Evolutionary conservation across 2,113 vertebrate genomes (phyloP), one percentile per base, ranked within the genome.

Genomic region (Pachycephala philippinensis): DNA sequence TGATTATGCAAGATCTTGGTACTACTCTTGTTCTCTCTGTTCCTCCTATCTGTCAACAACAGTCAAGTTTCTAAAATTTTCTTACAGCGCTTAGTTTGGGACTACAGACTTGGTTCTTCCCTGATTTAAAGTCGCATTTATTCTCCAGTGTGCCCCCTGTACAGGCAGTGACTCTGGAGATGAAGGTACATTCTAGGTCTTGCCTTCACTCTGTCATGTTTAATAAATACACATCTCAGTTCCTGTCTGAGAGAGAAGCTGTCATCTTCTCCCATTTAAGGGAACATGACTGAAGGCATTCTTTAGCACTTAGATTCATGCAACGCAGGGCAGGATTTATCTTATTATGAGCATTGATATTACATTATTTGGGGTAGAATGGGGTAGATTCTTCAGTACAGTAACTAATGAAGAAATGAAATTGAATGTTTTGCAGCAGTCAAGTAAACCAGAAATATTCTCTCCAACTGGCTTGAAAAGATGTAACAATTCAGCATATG

Each of bases 401-500:
- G 57, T 72, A 96, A 95, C 69, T 89, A 86, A 52, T 71, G 93
- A 91, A 95, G 92, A 94, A 96, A 93, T 95, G 93, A 97, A 97
- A 97, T 35, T 69, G 35, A 97, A 93, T 94, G 94, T 88, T 98
- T 95, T 95, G 92, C 90, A 97, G 93, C 61, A 77, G 84, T 95
- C 85, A 96, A 97, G 83, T 93, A 98, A 97, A 97, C 92, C 97
- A 98, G 97, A 98, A 97, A 97, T 98, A 97, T 98, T 98, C 97
- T 91, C 91, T 97, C 93, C 96, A 97, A 98, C 95, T 97, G 97
- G 93, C 96, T 97, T 96, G 95, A 97, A 97, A 98, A 97, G 95
- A 98, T 98, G 87, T 97, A 98, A 98, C 97, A 98, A 98, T 98
- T 96, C 93, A 97, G 96, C 98, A 97, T 98, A 97, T 95, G 97